Evolutionary conservation across 1,140 invertebrate species (phyloP), one percentile per base, ranked within the genome.

Genomic region (Plodia interpunctella): DNA sequence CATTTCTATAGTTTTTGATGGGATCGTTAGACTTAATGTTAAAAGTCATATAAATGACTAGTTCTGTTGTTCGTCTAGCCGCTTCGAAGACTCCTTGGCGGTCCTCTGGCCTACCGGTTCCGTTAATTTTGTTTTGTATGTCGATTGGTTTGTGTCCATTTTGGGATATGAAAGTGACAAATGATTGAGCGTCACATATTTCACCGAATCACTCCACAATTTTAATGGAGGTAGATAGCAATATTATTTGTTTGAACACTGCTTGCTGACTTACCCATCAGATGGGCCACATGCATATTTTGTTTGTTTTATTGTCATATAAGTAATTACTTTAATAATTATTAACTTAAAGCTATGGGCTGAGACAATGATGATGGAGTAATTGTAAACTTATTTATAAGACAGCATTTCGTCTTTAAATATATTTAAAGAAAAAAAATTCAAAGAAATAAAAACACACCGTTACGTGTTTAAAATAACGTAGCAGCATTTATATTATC

Each of bases 71-170:
- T 28, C 25, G 21, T n/a, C 56, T 57, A 57, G 35, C 11, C 25
- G 17, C 1, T 5, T 28, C 25, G 13, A 20, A 5, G 25, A 25
- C 5, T 25, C 21, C 19, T 25, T n/a, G 19, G 20, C 6, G 49
- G 52, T 54, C 15, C 58, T 55, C 30, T 18, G 20, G 11, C 13
- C 32, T 75, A 62, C 57, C 62, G 59, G 63, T 74, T 63, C 66
- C 72, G 72, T 74, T 55, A 56, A 32, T 32, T 32, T 32, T 32
- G 30, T 32, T 32, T 32, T 65, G 59, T 60, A 59, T 44, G 20
- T 54, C 62, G 63, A 60, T 61, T 65, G 62, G 49, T 25, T 60
- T 38, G 55, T 53, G 50, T 57, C 57, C 17, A 55, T 59, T 63
- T 59, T 55, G 62, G 62, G 51, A 55, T 44, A 53, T 63, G 62